Conservation (phyloP, 2,113 vertebrate genomes). For the Okapia johnstoni region DNA sequence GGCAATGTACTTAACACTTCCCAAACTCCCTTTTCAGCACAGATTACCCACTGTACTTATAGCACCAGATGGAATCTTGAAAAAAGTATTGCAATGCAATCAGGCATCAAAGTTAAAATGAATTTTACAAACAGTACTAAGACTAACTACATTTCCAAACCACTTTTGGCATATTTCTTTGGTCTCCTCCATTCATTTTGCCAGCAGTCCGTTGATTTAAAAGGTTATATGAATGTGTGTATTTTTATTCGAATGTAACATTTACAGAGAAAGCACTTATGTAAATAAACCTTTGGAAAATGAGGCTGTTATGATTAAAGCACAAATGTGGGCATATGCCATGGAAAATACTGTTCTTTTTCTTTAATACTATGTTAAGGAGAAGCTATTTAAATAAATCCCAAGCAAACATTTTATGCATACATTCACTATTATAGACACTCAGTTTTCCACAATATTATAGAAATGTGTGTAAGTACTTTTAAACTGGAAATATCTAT, state of each 20-base stretch:
- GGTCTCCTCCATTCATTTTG: constrained; percentile 55
- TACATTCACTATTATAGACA: not conserved
- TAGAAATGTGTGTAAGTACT: constrained; percentile 61
- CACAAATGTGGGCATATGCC: constrained; percentile 68
- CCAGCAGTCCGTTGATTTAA: constrained; percentile 73
- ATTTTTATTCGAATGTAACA: constrained; percentile 67
- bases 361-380: constrained; percentile 62
- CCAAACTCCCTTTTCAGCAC: constrained; percentile 44
- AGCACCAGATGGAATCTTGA: constrained; percentile 50
- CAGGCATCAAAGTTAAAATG: constrained; percentile 71
- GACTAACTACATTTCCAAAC: constrained; percentile 70
- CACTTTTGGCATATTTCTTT: constrained; percentile 69
- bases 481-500: constrained; percentile 71
- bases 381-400: constrained; percentile 63
- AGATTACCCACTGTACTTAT: constrained; percentile 61
- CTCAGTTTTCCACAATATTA: constrained; percentile 16
- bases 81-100: constrained; percentile 66
- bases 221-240: constrained; percentile 56
- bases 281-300: constrained; percentile 76
- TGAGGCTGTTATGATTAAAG: constrained; percentile 73
- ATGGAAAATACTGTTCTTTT: constrained; percentile 70
- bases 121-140: constrained; percentile 73
- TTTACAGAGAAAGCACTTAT: constrained; percentile 74
- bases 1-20: constrained; percentile 32
- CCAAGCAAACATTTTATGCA: constrained; percentile 45